Evolutionary conservation across 2,888 invertebrate species (phyloP), one percentile per base, ranked within the genome.

Genomic region (Digitonthophagus gazella): DNA sequence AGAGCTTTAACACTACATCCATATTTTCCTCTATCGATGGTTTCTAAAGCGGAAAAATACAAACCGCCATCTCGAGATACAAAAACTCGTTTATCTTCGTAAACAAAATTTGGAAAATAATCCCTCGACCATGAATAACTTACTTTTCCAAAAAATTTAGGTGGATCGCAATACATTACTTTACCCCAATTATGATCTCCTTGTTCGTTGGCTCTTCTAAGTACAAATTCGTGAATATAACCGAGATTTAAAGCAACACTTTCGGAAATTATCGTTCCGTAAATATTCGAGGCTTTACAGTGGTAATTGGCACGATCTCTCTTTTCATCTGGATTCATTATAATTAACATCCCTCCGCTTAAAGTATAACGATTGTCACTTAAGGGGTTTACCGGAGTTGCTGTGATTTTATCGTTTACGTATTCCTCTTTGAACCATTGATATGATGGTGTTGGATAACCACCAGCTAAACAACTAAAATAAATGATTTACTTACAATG

Each of bases 111-210:
- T 0, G 93, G 93, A 75, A 96, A 95, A 77, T 88, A 91, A 78
- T 93, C 92, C 72, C 97, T 89, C 6, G 93, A 92, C 97, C 97
- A 98, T 75, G 95, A 91, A 81, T 93, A 97, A 74, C 91, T 92
- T 0, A 97, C 93, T 67, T 89, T 87, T 4, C 97, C 96, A 81
- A 92, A 97, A 85, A 93, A 93, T 74, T 93, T 93, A 0, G 97
- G 97, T 11, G 97, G 94, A 84, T 96, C 96, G 83, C 96, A 97
- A 74, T 91, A 93, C 74, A 96, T 89, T 0, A 93, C 91, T 85
- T 96, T 96, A 44, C 96, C 96, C 96, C 96, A 96, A 82, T 96
- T 95, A 81, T 95, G 92, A 76, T 93, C 92, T 4, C 95, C 96
- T 72, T 86, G 87, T 83, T 96, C 96, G 58, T 89, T 85, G 0